Base-by-base conservation (phyloP, 1,140 invertebrate genomes). In the Sinonovacula constricta region DNA sequence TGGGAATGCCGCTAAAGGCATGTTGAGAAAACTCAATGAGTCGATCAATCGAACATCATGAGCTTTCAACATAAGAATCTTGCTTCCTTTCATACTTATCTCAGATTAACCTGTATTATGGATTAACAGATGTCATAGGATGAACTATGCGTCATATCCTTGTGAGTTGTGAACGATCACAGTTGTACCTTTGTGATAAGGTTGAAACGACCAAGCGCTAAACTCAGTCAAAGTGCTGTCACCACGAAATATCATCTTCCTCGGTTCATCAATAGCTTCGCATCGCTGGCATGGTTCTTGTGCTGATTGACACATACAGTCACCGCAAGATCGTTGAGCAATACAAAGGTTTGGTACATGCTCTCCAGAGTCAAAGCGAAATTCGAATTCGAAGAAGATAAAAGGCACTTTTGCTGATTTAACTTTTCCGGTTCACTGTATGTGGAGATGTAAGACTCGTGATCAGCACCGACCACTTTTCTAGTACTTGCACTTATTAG, bases 281-380 rank as follows among this genome's bases (percentile, higher is more conserved):
- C 60, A 63, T 22, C n/a, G 14, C 7, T 24, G 14, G 4, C 60
- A 63, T 4, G 30, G 10, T 63, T 63, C 22, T n/a, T n/a, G n/a
- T n/a, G 36, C 7, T 33, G 33, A 7, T 34, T 63, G 12, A 31
- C 60, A 14, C 15, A 63, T 34, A n/a, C 60, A 63, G 4, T 63
- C 31, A 15, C n/a, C 4, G 22, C 60, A 63, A 7, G 60, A 28
- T 12, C 30, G 30, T 15, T 63, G 30, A 14, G 60, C 60, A 3
- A 63, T n/a, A 34, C 60, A 57, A 63, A 63, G n/a, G 33, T 63
- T 63, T 12, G 60, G 60, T 14, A 63, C 36, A 34, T 63, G 60
- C 22, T 63, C 60, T 2, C 31, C 60, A 34, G 12, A 31, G 22
- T 63, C 60, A 34, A 63, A 63, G 30, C 30, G 33, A 28, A 63